Evolutionary conservation across 2,888 invertebrate genomes (phyloP), one percentile per base, ranked within the genome.

Genomic region (Drosophila monieri): DNA sequence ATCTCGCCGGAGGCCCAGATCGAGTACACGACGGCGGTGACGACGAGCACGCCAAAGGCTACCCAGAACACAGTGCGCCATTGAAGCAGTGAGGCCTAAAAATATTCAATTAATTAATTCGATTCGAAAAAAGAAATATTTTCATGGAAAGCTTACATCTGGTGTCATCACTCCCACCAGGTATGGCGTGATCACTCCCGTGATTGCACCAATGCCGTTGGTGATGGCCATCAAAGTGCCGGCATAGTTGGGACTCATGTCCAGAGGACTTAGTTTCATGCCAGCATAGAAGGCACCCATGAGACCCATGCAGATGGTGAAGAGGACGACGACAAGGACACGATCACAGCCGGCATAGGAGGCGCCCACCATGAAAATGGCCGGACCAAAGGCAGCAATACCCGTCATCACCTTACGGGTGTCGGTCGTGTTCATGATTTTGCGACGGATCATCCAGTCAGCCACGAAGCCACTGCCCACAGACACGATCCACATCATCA

Each of bases 31-130:
- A 95, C 39, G 84, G 95, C 95, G 1, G 96, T 95, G 0, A 93
- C 66, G 0, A 94, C 90, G 67, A 96, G 93, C 3, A 96, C 93
- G 0, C 88, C 94, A 6, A 96, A 93, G 43, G 96, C 94, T 35
- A 97, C 94, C 95, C 96, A 96, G 90, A 97, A 97, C 0, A 97
- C 96, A 0, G 93, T 84, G 21, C 95, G 93, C 97, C 97, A 97
- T 92, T 96, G 94, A 18, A 90, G 89, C 6, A 95, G 81, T 0
- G 93, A 93, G 48, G 94, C 93, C 94, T 94, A 27, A 5, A 5
- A 18, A 5, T 14, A 0, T 1, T 2, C 5, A 6, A 8, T 0
- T 21, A 25, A 15, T 46, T 23, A 32, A 9, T 8, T 41, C 12
- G 1, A 18, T 18, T 10, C 0, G 5, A 12, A 2, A 43, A 6